Base-by-base conservation (phyloP, 1,140 invertebrate genomes). In the Ptiloglossa arizonensis region DNA sequence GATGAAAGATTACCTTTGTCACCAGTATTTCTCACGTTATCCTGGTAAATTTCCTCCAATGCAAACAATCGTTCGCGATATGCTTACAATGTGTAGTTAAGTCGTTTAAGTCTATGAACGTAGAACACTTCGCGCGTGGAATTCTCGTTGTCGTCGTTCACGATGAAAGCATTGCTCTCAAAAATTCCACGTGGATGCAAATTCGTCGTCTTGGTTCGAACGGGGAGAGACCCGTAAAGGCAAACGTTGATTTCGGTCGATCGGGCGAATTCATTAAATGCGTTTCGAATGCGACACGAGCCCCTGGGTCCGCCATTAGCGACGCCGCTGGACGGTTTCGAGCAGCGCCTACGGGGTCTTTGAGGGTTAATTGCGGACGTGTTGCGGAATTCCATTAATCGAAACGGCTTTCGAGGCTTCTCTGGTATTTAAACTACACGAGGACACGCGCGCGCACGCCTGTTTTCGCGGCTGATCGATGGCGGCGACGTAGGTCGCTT, bases 381-480 rank as follows among this genome's bases (percentile, higher is more conserved):
- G 83, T 85, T 86, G 84, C 84, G 84, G 84, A 85, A 86, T 86
- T 86, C 73, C 80, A 85, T 86, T 86, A 86, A 85, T 86, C 83
- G 84, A 82, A 85, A 85, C 83, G 72, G 82, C 76, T 86, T 82
- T 85, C 84, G 77, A 80, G 76, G 84, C 80, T 86, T 67, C 69
- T 77, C 38, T 80, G 72, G 54, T 86, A 82, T 86, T 86, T 86
- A 86, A 85, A 86, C 82, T 68, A 48, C 38, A 82, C 60, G 64
- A 52, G 63, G 27, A 38, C 52, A 17, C 76, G 62, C 56, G 82
- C 67, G 44, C 70, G 22, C n/a, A n/a, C n/a, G n/a, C n/a, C n/a
- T n/a, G 38, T 54, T 35, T 52, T 75, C 24, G 66, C 54, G 66
- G 48, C 78, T 78, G 72, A 80, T 85, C 57, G 56, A 84, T 71